Base-by-base conservation (phyloP, 1,140 invertebrate genomes). In the Ectropis grisescens region DNA sequence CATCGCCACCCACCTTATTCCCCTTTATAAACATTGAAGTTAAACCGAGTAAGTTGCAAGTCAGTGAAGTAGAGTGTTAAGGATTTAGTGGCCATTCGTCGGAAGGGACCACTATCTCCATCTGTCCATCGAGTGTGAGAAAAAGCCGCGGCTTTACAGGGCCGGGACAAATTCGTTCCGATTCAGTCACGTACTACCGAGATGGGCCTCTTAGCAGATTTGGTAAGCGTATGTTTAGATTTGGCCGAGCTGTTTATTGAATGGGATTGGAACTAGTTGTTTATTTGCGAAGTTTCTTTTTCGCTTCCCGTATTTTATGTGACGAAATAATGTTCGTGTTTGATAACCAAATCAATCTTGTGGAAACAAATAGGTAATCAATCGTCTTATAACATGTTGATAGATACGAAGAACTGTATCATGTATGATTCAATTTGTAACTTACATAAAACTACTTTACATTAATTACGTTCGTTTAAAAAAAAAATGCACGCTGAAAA, bases 201-300 rank as follows among this genome's bases (percentile, higher is more conserved):
- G 59, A 78, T 76, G 60, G 69, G 56, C 65, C 56, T 78, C 51
- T 80, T 66, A 67, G 57, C 59, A 65, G 59, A 72, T 74, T 74
- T 69, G 34, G 40, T 58, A 52, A 61, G 43, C 56, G 52, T 67
- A 61, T 67, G 58, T 64, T 68, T 72, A 65, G 47, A 55, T 62
- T 59, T 58, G 28, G 25, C 37, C 44, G 14, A 52, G 51, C 38
- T 59, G 59, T 66, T 66, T 68, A 72, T 74, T 71, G 62, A 71
- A 74, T 54, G 47, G 44, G 48, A 65, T 67, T 43, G 46, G 41
- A 50, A 47, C 16, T 30, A 31, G 24, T 28, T 35, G 30, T 16
- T 27, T 24, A 11, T 28, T 28, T 28, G 12, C 16, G 16, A 19
- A 3, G 8, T 19, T 19, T 19, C 8, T 3, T 19, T 19, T 19